Conservation (phyloP, 1,140 invertebrate species). For the Drosophila hydei region DNA sequence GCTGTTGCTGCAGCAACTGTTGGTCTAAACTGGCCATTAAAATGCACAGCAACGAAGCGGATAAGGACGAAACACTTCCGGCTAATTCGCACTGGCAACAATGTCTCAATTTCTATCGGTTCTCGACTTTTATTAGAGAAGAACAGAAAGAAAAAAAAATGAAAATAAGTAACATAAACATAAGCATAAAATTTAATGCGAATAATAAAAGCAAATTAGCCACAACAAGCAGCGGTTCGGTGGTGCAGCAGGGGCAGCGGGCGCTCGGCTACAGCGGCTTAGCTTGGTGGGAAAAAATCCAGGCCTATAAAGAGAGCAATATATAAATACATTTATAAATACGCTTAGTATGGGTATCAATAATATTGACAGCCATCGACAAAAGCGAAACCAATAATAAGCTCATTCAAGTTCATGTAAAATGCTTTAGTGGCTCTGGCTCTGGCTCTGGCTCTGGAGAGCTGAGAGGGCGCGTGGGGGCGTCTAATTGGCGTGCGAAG, state of each 20-base stretch:
- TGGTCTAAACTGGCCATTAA: constrained; percentile 69
- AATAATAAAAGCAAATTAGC: constrained; percentile 80
- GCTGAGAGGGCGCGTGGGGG: background rate
- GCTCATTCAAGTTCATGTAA: constrained; percentile 80
- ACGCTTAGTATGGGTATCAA: constrained; percentile 65
- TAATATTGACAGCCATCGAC: constrained; percentile 64
- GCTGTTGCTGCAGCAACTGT: constrained; percentile 34
- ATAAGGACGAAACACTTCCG: constrained; percentile 57
- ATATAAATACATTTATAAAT: constrained; percentile 58
- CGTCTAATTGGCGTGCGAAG: constrained; percentile 74
- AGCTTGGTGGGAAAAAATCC: constrained; percentile 60
- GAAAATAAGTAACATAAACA: constrained; percentile 57
- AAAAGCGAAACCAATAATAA: constrained; percentile 69
- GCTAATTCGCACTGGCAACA: constrained; percentile 68
- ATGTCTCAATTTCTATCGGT: constrained; percentile 71
- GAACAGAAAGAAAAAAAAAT: background rate
- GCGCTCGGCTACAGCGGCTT: constrained; percentile 13
- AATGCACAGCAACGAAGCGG: constrained; percentile 60
- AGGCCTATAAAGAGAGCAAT: constrained; percentile 66
- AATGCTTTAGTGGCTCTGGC: constrained; percentile 44
- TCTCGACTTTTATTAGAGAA: constrained; percentile 67
- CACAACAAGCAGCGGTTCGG: constrained; percentile 54
- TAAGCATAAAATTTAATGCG: constrained; percentile 77
- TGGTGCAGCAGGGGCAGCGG: background rate
- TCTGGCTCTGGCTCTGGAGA: background rate